These are phyloP conservation scores for Zootermopsis nevadensis DNA, from an alignment of 2,888 invertebrate genomes.

Conservation along the genomic window DNA sequence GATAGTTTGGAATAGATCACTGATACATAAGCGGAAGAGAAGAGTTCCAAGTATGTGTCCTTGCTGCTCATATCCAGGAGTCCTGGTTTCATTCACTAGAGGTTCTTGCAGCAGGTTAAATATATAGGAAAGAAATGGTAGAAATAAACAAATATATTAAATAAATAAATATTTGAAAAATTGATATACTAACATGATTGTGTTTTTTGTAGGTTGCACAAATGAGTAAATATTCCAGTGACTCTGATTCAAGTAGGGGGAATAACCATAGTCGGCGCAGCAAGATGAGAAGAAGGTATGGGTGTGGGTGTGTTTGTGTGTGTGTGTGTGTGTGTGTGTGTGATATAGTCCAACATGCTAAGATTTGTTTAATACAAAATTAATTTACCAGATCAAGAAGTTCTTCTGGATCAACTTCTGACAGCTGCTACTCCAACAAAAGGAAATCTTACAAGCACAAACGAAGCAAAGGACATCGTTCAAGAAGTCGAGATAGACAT, in stretches of 20 bases:
- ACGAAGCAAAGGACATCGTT: slow-evolving; percentile 48
- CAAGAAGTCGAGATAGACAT: slow-evolving; percentile 49
- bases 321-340: background rate
- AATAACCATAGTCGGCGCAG: slow-evolving; percentile 28
- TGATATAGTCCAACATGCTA: background rate
- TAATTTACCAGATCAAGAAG: slow-evolving; percentile 48
- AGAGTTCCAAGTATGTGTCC: too few relatives aligned
- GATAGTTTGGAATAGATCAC: too few relatives aligned
- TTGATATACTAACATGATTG: too few relatives aligned
- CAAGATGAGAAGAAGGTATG: slow-evolving; percentile 36
- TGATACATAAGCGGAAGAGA: too few relatives aligned
- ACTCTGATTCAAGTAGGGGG: slow-evolving; percentile 48
- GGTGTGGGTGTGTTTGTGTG: background rate
- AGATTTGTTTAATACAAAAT: background rate
- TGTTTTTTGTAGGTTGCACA: background rate
- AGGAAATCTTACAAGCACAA: slow-evolving; percentile 50
- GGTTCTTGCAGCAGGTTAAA: too few relatives aligned
- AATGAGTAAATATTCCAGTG: slow-evolving; percentile 51
- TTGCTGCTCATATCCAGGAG: too few relatives aligned
- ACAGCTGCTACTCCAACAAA: slow-evolving; percentile 48
- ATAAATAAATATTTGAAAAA: too few relatives aligned
- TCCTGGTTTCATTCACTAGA: too few relatives aligned
- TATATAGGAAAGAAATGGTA: too few relatives aligned
- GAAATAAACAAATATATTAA: too few relatives aligned
- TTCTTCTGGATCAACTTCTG: slow-evolving; percentile 49